A percentile compares a stretch with the other conserved stretches of the same genome.
These are phyloP conservation scores for Tetramorium parvispinum DNA, from an alignment of 1,140 invertebrate species.

Conservation along the genomic window DNA sequence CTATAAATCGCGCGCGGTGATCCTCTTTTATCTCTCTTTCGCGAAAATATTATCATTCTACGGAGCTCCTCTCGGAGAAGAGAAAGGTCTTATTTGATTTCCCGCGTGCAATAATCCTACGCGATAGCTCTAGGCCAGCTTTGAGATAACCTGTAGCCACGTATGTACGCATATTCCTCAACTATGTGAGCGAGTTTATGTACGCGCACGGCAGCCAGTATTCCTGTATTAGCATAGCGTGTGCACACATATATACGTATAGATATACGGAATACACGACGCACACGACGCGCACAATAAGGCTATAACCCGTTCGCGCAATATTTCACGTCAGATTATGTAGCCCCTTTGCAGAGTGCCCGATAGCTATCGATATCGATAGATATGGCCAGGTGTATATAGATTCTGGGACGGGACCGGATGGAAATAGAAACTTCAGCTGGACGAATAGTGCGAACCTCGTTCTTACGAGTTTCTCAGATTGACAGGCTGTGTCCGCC, in stretches of 20 bases:
- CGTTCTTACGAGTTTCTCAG: background rate
- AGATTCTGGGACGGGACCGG: slow-evolving; percentile 49
- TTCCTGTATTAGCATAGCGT: slow-evolving; percentile 27
- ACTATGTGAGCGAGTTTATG: slow-evolving; percentile 45
- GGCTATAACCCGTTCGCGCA: slow-evolving; percentile 65
- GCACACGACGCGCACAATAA: slow-evolving; percentile 45
- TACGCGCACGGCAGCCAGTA: slow-evolving; percentile 37
- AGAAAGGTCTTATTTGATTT: slow-evolving; percentile 35
- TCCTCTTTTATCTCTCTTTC: slow-evolving; percentile 12
- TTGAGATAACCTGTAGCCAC: slow-evolving; percentile 48
- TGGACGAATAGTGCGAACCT: slow-evolving; percentile 37
- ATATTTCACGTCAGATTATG: slow-evolving; percentile 76
- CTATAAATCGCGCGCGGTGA: slow-evolving; percentile 24
- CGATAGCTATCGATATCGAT: slow-evolving; percentile 66
- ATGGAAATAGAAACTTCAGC: slow-evolving; percentile 63
- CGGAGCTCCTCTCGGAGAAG: background rate
- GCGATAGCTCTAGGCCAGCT: slow-evolving; percentile 51
- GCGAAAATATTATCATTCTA: slow-evolving; percentile 43
- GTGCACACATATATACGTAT: background rate
- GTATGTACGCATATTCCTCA: slow-evolving; percentile 15
- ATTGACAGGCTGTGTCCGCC: background rate
- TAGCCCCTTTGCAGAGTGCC: slow-evolving; percentile 65
- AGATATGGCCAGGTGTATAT: slow-evolving; percentile 45
- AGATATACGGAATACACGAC: background rate
- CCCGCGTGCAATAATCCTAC: slow-evolving; percentile 41